Evolutionary conservation across 2,797 vertebrate genomes (phyloP), one percentile per base, ranked within the genome.

Genomic region (Enteromius argenteus): DNA sequence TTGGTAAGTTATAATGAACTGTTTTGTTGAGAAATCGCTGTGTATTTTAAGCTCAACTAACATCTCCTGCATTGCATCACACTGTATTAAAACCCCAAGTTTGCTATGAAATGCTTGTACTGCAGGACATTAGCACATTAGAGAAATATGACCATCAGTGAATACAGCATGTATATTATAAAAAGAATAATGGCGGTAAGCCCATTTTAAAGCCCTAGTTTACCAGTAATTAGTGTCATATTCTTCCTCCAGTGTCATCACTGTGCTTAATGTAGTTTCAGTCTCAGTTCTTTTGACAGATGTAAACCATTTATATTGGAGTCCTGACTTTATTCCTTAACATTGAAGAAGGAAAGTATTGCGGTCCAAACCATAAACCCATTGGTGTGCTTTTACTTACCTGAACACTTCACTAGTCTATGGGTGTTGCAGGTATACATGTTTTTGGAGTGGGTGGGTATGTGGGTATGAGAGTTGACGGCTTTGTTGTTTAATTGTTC

Each of bases 21-120:
- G 68, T 74, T 49, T 30, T 64, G 21, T 67, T 69, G 21, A 35
- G 46, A 69, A 86, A 39, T 72, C 75, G 67, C 44, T 51, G 49
- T 77, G 53, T 82, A 83, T 79, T 76, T 85, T 69, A 39, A 69
- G 68, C 72, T 85, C 67, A 79, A 73, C 17, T 32, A 86, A 68
- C 37, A 67, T 56, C 66, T 44, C 32, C 53, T 71, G 71, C 69
- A 79, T 80, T 80, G 77, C 37, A 73, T 80, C 35, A 69, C 21
- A 73, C 30, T 80, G 68, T 27, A 66, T 66, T 39, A 44, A 75
- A 80, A 30, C 39, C 76, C 19, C n/a, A 27, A 11, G 49, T 80
- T 84, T 84, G 71, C 77, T 53, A 44, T 66, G 51, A 68, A 68
- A 37, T 72, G 82, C 82, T 86, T 64, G 19, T 64, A 56, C 8